Conservation (phyloP, 2,888 invertebrate genomes). For the Cheilosia variabilis region DNA sequence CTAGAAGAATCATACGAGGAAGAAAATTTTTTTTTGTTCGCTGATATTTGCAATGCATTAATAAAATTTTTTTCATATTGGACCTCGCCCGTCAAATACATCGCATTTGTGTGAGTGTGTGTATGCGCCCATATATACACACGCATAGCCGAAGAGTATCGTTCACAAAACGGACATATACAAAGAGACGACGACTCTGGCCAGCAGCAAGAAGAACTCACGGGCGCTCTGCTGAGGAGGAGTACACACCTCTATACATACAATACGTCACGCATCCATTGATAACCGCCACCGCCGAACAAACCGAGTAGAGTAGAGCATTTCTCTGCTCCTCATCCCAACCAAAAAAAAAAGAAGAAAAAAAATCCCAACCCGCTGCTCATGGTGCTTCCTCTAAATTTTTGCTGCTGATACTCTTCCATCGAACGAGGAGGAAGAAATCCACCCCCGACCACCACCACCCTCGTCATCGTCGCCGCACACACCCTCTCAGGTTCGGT, state of each 20-base stretch:
- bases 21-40: constrained; percentile 40
- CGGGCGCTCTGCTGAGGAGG: constrained; percentile 72
- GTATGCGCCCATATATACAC: constrained; percentile 60
- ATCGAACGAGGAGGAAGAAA: constrained; percentile 53
- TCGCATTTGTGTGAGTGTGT: constrained; percentile 68
- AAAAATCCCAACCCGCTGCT: constrained; percentile 41
- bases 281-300: constrained; percentile 74
- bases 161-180: constrained; percentile 18
- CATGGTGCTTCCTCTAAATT: constrained; percentile 55
- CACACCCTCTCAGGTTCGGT: constrained; percentile 68
- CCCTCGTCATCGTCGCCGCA: constrained; percentile 46
- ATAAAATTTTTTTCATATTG: constrained; percentile 79
- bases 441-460: constrained; percentile 55
- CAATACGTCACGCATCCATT: constrained; percentile 77
- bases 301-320: constrained; percentile 30
- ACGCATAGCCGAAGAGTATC: constrained; percentile 34
- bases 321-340: constrained; percentile 55
- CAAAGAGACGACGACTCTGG: constrained; percentile 29
- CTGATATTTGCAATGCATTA: constrained; percentile 68
- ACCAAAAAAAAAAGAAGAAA: constrained; percentile 31
- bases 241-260: constrained; percentile 77
- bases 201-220: constrained; percentile 42
- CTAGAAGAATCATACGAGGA: constrained; percentile 28
- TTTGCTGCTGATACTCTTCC: constrained; percentile 56
- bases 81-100: constrained; percentile 82